Evolutionary conservation across 2,888 invertebrate genomes (phyloP).

Genomic region (Leucophenga maculata): DNA sequence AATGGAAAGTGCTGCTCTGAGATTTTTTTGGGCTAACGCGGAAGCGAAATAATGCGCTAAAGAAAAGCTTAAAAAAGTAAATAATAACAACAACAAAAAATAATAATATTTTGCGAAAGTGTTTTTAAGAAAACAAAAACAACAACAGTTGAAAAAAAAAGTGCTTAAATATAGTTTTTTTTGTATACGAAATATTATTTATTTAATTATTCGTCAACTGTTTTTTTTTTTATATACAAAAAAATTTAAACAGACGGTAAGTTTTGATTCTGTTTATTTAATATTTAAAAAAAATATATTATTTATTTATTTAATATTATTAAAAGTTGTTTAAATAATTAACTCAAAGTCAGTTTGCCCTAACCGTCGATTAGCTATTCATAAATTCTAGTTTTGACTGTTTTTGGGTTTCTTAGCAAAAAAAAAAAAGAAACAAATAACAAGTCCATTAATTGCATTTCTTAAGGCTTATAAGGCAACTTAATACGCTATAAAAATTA

Average conservation of each 20-base stretch:
- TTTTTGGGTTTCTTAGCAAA: not conserved
- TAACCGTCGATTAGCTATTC: not conserved
- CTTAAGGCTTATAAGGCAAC: not conserved
- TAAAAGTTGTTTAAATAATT: slow-evolving; percentile 8
- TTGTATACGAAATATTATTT: slow-evolving; percentile 11
- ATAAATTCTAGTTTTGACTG: slow-evolving; percentile 9
- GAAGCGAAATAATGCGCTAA: slow-evolving; percentile 44
- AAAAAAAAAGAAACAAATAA: not conserved
- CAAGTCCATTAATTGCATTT: not conserved
- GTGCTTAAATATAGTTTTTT: slow-evolving; percentile 11
- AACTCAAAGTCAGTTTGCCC: not conserved
- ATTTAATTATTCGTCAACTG: slow-evolving; percentile 24
- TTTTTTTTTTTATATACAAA: slow-evolving; percentile 16
- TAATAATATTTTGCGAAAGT: slow-evolving; percentile 44
- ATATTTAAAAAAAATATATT: not conserved
- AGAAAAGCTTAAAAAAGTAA: slow-evolving; percentile 39
- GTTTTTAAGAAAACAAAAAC: slow-evolving; percentile 42
- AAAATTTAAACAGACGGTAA: not conserved
- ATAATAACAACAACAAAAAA: not conserved
- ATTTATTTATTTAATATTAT: not conserved
- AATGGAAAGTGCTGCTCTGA: slow-evolving; percentile 48
- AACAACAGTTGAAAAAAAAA: slow-evolving; percentile 27
- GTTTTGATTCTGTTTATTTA: not conserved
- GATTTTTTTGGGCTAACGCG: slow-evolving; percentile 31
- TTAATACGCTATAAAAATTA: not conserved